Evolutionary conservation across 2,113 vertebrate species (phyloP).

Genomic region (Ammospiza nelsoni): DNA sequence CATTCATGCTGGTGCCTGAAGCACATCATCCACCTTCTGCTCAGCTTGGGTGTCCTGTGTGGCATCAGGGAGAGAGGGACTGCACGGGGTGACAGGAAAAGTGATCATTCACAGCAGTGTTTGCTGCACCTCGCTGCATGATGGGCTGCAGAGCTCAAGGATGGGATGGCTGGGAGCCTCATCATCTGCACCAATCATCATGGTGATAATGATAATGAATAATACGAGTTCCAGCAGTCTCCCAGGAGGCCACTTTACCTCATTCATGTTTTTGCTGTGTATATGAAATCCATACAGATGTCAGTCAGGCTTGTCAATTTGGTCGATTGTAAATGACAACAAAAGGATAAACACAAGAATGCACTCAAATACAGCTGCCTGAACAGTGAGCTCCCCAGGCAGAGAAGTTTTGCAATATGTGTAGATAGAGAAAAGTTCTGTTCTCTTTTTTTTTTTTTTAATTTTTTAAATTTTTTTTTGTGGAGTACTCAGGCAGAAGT

Average conservation of each 20-base stretch:
- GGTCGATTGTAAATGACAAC: constrained; percentile 5
- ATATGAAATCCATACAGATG: constrained; percentile 32
- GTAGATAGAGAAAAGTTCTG: not conserved
- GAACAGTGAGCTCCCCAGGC: not conserved
- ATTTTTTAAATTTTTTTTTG: not conserved
- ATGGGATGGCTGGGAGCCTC: not conserved
- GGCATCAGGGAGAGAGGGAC: not conserved
- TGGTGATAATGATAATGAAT: constrained; percentile 33
- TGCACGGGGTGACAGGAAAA: not conserved
- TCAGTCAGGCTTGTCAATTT: constrained; percentile 43
- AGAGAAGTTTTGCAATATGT: not conserved
- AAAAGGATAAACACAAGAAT: constrained; percentile 27
- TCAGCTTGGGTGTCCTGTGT: not conserved
- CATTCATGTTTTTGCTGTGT: not conserved
- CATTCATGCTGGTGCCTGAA: not conserved
- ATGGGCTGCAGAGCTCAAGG: not conserved
- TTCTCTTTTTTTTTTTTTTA: not conserved
- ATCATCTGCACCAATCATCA: constrained; percentile 1
- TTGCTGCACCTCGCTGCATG: rapidly evolving
- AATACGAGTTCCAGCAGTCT: not conserved
- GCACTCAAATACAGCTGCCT: not conserved
- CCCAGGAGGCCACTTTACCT: constrained; percentile 32
- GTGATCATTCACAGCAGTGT: not conserved
- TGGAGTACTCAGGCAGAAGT: not conserved
- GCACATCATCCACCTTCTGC: not conserved